Base-by-base conservation (phyloP, 1,140 invertebrate genomes). In the Nasonia vitripennis region DNA sequence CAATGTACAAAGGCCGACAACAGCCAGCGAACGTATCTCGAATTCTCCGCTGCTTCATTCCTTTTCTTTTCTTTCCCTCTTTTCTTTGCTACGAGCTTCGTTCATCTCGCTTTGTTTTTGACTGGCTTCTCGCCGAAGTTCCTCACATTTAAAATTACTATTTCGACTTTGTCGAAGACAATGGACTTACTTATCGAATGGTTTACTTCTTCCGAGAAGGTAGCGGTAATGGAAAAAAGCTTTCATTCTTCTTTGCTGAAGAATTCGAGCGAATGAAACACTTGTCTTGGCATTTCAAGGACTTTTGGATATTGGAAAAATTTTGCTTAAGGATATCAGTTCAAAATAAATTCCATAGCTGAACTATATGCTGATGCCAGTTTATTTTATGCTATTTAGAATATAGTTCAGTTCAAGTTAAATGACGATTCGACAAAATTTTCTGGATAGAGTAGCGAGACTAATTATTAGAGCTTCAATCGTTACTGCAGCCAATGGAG, bases 81-180 rank as follows among this genome's bases (percentile, higher is more conserved):
- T 14, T 20, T 78, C 27, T 78, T 67, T 78, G n/a, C 31, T 37
- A 37, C 51, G 17, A 34, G 7, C 10, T 23, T 27, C n/a, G 9
- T 48, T 51, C 9, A 14, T 77, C 41, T 34, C 14, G 73, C n/a
- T 23, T 77, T 51, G 12, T 67, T 37, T 45, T 62, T 9, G 51
- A 2, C 17, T 12, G 20, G 55, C 5, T 62, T 67, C 62, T 81
- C 9, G 6, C 62, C 37, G 20, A 73, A 74, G n/a, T 81, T 81
- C 73, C 9, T 1, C 17, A 51, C 70, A 34, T 81, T 73, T 73
- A 73, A 73, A 81, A 81, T 81, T 73, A 81, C 73, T 81, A 81
- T 81, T 48, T 55, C 41, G 48, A 73, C 80, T 71, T 73, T 73
- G 27, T 14, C 0, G 9, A n/a, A 51, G 79, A 70, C 34, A 23